Conservation (phyloP, 2,113 vertebrate species). For the Gallinago media region DNA sequence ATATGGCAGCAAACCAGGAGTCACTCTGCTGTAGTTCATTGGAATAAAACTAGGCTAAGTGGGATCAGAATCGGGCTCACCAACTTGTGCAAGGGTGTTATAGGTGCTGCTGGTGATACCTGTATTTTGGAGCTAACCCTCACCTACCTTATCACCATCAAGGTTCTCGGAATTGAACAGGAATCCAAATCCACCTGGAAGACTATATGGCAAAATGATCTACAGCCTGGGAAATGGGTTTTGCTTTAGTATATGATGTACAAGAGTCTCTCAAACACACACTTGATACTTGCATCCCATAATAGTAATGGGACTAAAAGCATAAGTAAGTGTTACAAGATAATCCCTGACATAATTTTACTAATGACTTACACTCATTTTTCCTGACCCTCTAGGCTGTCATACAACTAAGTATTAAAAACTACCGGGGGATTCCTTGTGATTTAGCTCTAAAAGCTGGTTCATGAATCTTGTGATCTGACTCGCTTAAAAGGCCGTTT, state of each 20-base stretch:
- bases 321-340: not conserved
- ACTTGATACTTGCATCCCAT: not conserved
- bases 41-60: not conserved
- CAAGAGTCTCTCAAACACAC: not conserved
- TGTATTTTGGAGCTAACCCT: not conserved
- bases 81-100: not conserved
- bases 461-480: not conserved
- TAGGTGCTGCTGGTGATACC: not conserved
- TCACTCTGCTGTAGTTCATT: not conserved
- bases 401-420: constrained; percentile 6
- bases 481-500: not conserved
- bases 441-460: not conserved
- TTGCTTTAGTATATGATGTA: not conserved
- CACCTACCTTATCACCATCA: not conserved
- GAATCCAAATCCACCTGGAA: not conserved
- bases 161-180: not conserved
- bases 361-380: not conserved
- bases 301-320: not conserved
- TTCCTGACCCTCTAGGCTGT: not conserved
- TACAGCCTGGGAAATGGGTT: not conserved
- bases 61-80: not conserved
- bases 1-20: constrained; percentile 35
- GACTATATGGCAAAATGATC: not conserved
- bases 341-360: constrained; percentile 5
- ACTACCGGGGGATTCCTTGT: not conserved